Percentiles rank a stretch among this genome's conserved stretches.
Evolutionary conservation across 2,888 invertebrate genomes (phyloP).

Genomic region (Tubulanus polymorphus): DNA sequence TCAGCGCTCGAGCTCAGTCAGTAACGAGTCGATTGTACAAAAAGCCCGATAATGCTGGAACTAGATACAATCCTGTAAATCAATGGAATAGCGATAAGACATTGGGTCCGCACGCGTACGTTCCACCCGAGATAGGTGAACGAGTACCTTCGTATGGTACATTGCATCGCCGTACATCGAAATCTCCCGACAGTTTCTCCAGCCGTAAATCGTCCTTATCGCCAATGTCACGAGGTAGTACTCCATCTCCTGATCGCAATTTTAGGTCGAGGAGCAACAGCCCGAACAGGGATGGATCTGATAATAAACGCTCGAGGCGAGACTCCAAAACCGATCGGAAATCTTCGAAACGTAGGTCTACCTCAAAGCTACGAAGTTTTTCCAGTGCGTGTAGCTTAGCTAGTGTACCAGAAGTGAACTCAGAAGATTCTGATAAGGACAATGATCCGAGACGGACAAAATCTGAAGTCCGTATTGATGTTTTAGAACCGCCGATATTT

Average conservation of each 20-base stretch:
- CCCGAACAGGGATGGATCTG: background rate
- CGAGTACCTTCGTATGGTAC: background rate
- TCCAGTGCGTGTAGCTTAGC: constrained; percentile 35
- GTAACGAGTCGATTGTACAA: constrained; percentile 6
- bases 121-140: background rate
- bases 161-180: background rate
- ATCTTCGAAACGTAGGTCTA: background rate
- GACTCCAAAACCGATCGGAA: background rate
- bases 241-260: no score
- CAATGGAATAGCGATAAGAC: background rate
- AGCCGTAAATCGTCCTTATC: background rate
- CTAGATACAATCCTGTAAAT: background rate
- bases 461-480: background rate
- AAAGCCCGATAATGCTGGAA: background rate
- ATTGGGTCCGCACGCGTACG: no score
- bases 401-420: constrained; percentile 37
- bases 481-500: background rate
- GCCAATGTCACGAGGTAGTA: no score
- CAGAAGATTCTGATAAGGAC: constrained; percentile 26
- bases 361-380: background rate
- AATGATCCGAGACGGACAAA: background rate
- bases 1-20: background rate
- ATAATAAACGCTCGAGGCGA: background rate
- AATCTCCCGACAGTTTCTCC: background rate
- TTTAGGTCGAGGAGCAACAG: background rate